Evolutionary conservation across 2,888 invertebrate genomes (phyloP), one percentile per base, ranked within the genome.

Genomic region (Drosophila demipolita): DNA sequence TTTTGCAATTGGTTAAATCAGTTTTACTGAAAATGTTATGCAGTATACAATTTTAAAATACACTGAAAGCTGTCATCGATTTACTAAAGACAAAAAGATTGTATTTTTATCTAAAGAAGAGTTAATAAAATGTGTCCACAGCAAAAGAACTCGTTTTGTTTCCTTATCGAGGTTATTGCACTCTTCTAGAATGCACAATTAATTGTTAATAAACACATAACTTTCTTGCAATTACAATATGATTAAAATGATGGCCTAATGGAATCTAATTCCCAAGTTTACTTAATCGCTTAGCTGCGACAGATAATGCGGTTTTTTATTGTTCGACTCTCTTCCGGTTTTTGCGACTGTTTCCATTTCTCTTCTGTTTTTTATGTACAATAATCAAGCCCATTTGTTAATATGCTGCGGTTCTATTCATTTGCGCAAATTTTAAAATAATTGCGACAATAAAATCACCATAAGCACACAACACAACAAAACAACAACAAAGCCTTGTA

Each of bases 361-460:
- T 26, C 12, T 48, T 29, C 52, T 33, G 12, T n/a, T 38, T 11
- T 70, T n/a, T 50, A 15, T 26, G 17, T 49, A n/a, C 79, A 84
- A 74, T 71, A 84, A 84, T 82, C 82, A 82, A 74, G 80, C 50
- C 23, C 60, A 75, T 79, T 78, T 78, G 67, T 60, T 75, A 79
- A 68, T 83, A 72, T 53, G 73, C 59, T 53, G 73, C 59, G 61
- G 52, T 59, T 82, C 82, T 71, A 84, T 75, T 79, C 74, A 73
- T 79, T 75, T 66, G 68, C 61, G 72, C 60, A 82, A 74, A 79
- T 60, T 78, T 75, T 72, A 58, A 76, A 74, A 77, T 83, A 84
- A 84, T 84, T 88, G 75, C 86, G 61, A 78, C 88, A 84, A 88
- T 88, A 86, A 84, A 88, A 88, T 72, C 83, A 80, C 66, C 78